A percentile compares a stretch with the other conserved stretches of the same genome.
phyloP scores from a whole-genome alignment of 37 sponge, comb jelly and placozoan genomes.

The Ephydatia muelleri region DNA sequence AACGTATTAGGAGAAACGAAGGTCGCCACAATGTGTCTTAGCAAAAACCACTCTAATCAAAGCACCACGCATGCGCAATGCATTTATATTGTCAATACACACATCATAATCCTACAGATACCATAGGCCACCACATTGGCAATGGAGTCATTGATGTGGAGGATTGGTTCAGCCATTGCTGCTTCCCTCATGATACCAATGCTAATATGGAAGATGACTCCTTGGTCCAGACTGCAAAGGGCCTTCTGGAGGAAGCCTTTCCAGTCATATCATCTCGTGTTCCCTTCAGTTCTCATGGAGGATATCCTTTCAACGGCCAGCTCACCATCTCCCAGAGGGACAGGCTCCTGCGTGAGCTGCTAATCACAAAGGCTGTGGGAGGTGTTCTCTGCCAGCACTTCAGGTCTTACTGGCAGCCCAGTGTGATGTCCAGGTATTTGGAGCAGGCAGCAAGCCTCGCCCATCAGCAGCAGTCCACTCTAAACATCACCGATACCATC shows the following conservation, averaged over 20 bases:
- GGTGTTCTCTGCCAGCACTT: constrained; percentile 57
- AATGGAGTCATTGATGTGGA: constrained; percentile 46
- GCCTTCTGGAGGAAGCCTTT: constrained; percentile 39
- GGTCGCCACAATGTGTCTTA: too few relatives aligned
- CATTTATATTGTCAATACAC: too few relatives aligned
- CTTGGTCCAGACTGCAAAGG: constrained; percentile 9
- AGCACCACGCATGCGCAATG: too few relatives aligned
- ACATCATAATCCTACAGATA: too few relatives aligned
- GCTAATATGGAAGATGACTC: background rate
- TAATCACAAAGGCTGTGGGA: constrained; percentile 51
- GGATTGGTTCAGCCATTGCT: constrained; percentile 64
- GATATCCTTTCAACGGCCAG: constrained; percentile 26
- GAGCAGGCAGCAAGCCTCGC: constrained; percentile 67
- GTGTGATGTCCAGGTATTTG: constrained; percentile 66
- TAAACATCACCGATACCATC: constrained; percentile 79
- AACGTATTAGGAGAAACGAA: too few relatives aligned
- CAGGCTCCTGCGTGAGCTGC: constrained; percentile 29
- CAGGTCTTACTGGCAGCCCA: constrained; percentile 71
- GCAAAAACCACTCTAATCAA: too few relatives aligned
- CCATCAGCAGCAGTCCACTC: constrained; percentile 59
- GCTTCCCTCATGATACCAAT: constrained; percentile 20
- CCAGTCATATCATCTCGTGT: constrained; percentile 41
- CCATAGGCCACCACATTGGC: constrained; percentile 48
- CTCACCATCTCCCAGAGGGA: constrained; percentile 40
- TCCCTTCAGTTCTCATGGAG: constrained; percentile 15